Conservation (phyloP, 1,140 invertebrate species). For the Ips typographus region DNA sequence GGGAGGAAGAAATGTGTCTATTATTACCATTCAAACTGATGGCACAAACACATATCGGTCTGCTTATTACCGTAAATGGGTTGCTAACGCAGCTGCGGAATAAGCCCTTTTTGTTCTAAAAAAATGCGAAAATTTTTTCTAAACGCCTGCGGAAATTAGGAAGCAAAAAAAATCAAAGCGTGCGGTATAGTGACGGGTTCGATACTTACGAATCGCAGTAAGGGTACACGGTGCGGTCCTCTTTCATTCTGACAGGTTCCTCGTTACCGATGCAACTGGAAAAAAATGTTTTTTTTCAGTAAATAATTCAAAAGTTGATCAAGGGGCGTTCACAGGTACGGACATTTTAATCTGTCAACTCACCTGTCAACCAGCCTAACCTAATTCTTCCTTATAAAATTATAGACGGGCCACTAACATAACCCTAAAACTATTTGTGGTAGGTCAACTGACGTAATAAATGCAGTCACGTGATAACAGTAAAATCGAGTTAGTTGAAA, state of each 20-base stretch:
- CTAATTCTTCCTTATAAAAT: no score
- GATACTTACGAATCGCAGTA: conserved; percentile 46
- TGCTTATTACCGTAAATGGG: conserved; percentile 33
- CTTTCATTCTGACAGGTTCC: conserved; percentile 40
- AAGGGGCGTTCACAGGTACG: no score
- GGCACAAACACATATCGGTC: conserved; percentile 16
- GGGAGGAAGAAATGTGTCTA: background rate
- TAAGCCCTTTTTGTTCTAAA: conserved; percentile 29
- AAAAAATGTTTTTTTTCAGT: conserved; percentile 1
- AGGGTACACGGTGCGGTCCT: conserved; percentile 41
- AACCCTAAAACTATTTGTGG: no score
- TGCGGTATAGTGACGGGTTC: no score
- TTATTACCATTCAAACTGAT: conserved; percentile 24
- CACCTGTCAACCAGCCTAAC: no score
- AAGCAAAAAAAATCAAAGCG: conserved; percentile 3
- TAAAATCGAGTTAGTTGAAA: no score
- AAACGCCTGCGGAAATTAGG: conserved; percentile 24
- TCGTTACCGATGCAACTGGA: conserved; percentile 43
- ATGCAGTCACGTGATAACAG: no score
- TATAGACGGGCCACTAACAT: no score
- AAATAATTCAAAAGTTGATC: background rate
- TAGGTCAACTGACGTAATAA: no score
- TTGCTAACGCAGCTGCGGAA: conserved; percentile 27
- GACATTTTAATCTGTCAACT: no score
- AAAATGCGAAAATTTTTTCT: conserved; percentile 23